Base-by-base conservation (phyloP, 2,797 vertebrate genomes). In the Ptychobarbus kaznakovi region DNA sequence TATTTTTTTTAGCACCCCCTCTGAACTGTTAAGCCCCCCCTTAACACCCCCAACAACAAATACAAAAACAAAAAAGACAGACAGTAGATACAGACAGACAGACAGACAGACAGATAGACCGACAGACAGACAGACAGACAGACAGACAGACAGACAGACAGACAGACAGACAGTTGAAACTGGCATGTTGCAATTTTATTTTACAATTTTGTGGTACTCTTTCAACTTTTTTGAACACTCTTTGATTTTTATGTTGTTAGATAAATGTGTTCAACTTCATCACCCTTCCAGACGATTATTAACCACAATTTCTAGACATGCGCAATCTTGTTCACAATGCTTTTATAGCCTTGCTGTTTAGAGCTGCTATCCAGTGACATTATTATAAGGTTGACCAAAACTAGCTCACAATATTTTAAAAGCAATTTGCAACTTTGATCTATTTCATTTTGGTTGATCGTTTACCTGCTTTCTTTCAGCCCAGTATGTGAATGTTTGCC, bases 401-500 rank as follows among this genome's bases (percentile, higher is more conserved):
- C 22, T 4, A 25, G 6, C 58, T 76, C 22, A n/a, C 22, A 63
- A 40, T 49, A 35, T 80, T 51, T 40, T 35, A 38, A 58, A 58
- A 73, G 11, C 53, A 58, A 11, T 82, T 42, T 61, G 15, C 38
- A 58, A 16, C n/a, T 63, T 74, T 49, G 32, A n/a, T 61, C 7
- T n/a, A 40, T 6, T 15, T 13, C 15, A 46, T 82, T 61, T 73
- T 44, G 16, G 16, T 25, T 40, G 12, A n/a, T 9, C 58, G 5
- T 15, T 22, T 32, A 5, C 4, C 58, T 5, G 0, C 9, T 6
- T 8, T 28, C 12, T 49, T 63, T 49, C 25, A 74, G 10, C 38
- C 18, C n/a, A 28, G 38, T 44, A 28, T 82, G 40, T 38, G 35
- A 82, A 82, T 51, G 25, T 74, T 51, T 75, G 58, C 12, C 58